Conservation (phyloP, 1,140 invertebrate genomes). For the Aphelenchoides besseyi region DNA sequence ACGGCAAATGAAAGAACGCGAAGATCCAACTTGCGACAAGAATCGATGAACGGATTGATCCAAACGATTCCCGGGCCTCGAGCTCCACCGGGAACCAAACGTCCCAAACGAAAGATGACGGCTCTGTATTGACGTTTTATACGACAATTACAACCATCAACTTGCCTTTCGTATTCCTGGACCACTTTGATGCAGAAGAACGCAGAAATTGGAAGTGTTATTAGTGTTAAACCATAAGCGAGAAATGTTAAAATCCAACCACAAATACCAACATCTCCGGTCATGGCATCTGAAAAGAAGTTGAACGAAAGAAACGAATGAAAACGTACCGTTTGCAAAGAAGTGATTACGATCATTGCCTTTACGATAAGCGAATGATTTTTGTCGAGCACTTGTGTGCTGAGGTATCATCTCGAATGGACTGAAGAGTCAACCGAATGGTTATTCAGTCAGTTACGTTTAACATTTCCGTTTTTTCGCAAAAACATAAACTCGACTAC, state of each 20-base stretch:
- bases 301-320: background rate
- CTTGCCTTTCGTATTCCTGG: conserved; percentile 24
- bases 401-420: background rate
- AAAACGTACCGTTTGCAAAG: background rate
- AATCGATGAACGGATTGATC: conserved; percentile 81
- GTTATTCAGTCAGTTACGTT: too few species aligned
- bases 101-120: conserved; percentile 67
- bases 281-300: conserved; percentile 68
- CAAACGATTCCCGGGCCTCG: conserved; percentile 71
- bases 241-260: conserved; percentile 79
- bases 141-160: conserved; percentile 39
- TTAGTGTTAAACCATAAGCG: conserved; percentile 77
- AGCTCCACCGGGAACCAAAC: conserved; percentile 66
- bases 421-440: too few species aligned
- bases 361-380: background rate
- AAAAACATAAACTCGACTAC: too few species aligned
- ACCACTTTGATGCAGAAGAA: conserved; percentile 65
- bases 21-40: conserved; percentile 67
- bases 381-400: conserved; percentile 5
- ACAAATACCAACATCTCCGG: conserved; percentile 75
- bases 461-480: too few species aligned
- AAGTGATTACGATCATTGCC: conserved; percentile 25
- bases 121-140: conserved; percentile 65
- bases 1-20: conserved; percentile 76
- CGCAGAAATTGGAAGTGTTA: conserved; percentile 90